These are phyloP conservation scores for Mnemiopsis leidyi DNA, from an alignment of 37 sponge, comb jelly and placozoan species.

Conservation along the genomic window DNA sequence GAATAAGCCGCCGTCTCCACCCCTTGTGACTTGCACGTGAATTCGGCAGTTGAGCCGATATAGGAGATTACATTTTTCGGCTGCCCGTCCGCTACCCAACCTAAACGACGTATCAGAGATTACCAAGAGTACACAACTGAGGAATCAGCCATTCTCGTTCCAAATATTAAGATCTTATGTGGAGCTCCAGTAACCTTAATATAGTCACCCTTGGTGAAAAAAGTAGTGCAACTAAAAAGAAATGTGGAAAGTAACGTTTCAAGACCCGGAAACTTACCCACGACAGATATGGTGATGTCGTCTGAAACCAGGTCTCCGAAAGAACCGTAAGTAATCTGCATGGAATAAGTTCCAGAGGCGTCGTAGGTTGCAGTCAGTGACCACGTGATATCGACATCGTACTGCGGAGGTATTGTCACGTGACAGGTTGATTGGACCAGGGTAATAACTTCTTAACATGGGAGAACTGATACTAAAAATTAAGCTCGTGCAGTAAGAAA, in stretches of 20 bases:
- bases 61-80: neutral
- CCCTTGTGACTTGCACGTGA: slow-evolving; percentile 30
- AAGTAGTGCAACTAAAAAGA: too few species aligned
- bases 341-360: neutral
- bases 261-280: slow-evolving; percentile 26
- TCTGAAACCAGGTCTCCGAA: neutral
- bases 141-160: too few species aligned
- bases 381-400: neutral
- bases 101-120: too few species aligned
- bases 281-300: neutral
- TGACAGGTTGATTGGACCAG: too few species aligned
- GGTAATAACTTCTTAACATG: too few species aligned
- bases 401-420: neutral
- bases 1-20: neutral
- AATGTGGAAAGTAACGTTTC: too few species aligned
- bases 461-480: too few species aligned
- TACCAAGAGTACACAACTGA: too few species aligned
- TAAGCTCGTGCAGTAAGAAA: too few species aligned
- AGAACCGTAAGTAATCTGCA: neutral
- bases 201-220: too few species aligned
- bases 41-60: neutral
- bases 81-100: slow-evolving; percentile 22
- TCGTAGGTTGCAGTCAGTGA: neutral
- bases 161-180: too few species aligned
- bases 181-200: too few species aligned